Percentiles rank a stretch among this genome's conserved stretches.
These are phyloP conservation scores for Coptodon rendalli DNA, from an alignment of 2,113 vertebrate genomes.

Conservation along the genomic window DNA sequence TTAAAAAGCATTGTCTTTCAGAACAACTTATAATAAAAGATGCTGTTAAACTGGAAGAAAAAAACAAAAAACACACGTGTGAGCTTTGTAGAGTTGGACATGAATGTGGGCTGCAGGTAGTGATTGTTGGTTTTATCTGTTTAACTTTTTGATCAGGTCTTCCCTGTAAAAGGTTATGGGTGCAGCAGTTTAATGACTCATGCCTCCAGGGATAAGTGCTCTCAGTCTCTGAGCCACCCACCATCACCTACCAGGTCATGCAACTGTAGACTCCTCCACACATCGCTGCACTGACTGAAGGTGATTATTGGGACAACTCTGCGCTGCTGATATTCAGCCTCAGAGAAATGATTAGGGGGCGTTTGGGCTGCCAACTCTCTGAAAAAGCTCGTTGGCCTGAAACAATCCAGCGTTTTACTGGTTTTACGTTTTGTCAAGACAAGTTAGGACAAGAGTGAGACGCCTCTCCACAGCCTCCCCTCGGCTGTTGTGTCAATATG, in stretches of 20 bases:
- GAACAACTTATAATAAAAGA: background rate
- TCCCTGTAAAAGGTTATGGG: background rate
- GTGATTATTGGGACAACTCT: background rate
- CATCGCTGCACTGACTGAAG: background rate
- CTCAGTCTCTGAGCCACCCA: background rate
- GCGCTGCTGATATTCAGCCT: background rate
- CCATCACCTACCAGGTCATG: background rate
- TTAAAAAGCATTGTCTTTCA: background rate
- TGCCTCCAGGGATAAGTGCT: background rate
- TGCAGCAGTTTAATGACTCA: background rate
- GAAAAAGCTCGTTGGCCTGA: conserved; percentile 19
- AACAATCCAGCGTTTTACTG: conserved; percentile 29
- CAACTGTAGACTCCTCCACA: conserved; percentile 4
- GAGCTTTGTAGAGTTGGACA: background rate
- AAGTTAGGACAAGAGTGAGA: conserved; percentile 57
- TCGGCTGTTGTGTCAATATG: conserved; percentile 1
- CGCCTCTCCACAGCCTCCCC: conserved; percentile 20
- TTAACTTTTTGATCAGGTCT: background rate
- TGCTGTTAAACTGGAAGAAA: background rate
- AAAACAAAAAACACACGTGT: background rate
- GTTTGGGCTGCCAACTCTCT: conserved; percentile 17
- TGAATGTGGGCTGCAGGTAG: background rate
- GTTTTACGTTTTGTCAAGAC: conserved; percentile 26
- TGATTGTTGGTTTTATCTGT: background rate
- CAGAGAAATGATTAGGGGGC: conserved; percentile 3